Base-by-base conservation (phyloP, 2,888 invertebrate species). In the Drosophila lacicola region DNA sequence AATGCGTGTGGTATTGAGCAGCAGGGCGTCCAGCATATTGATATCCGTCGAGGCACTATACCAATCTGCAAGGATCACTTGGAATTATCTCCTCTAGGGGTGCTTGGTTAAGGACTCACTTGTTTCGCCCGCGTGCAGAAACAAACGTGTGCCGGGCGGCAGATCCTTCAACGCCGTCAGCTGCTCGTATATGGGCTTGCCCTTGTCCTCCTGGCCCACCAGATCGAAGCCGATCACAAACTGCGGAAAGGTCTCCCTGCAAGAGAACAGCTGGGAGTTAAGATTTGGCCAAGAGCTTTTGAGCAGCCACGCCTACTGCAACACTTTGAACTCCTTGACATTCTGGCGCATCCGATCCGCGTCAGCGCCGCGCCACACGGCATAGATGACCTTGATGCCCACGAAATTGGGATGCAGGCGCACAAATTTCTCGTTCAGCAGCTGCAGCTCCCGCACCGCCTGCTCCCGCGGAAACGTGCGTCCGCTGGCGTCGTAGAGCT, bases 71-170 rank as follows among this genome's bases (percentile, higher is more conserved):
- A 63, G n/a, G 8, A 44, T 19, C 0, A 36, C 0, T 10, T 42
- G 17, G 0, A 11, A 34, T 42, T 6, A 11, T 2, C 8, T 29
- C 29, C 17, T 17, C 17, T 17, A 17, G 17, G 8, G 29, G 2
- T 29, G 29, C 29, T 29, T 2, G 17, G 17, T 17, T 1, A 17
- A 2, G 1, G 17, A 70, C 79, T 70, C 58, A 92, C 92, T 94
- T 13, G 95, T 95, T 91, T 95, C 95, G 1, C 95, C 95, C 0
- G 95, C 95, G 75, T 95, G 95, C 61, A 95, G 94, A 79, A 95
- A 95, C 69, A 93, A 94, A 25, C 93, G 92, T 0, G 94, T 88
- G n/a, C 76, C 80, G 25, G 78, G 50, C 4, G 92, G 91, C 17
- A 91, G 58, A 8, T 84, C 66, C 33, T 69, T 78, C 0, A 92